Percentiles rank a stretch among this genome's conserved stretches.
Evolutionary conservation across 2,888 invertebrate species (phyloP).

Genomic region (Petrolisthes manimaculis): DNA sequence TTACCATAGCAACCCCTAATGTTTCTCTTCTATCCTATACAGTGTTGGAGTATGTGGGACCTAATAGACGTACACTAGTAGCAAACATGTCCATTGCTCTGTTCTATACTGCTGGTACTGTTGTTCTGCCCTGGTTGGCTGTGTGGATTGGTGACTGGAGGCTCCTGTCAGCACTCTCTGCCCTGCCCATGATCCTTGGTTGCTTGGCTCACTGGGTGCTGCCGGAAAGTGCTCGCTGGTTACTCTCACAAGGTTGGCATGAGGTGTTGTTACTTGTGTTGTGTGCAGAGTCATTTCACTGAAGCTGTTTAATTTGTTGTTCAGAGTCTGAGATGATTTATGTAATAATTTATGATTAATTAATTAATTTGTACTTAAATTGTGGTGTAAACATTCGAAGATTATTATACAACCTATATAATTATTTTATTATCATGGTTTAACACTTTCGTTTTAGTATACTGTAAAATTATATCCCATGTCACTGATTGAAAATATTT

Average conservation of each 20-base stretch:
- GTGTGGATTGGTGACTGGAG: conserved; percentile 86
- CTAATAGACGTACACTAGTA: conserved; percentile 79
- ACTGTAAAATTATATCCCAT: too few species aligned
- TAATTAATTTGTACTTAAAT: too few species aligned
- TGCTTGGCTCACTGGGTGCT: conserved; percentile 46
- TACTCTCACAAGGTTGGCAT: conserved; percentile 62
- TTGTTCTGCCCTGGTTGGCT: conserved; percentile 83
- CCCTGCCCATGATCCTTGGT: conserved; percentile 79
- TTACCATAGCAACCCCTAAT: background rate
- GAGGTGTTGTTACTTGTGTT: background rate
- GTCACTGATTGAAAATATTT: too few species aligned
- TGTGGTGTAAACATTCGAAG: too few species aligned
- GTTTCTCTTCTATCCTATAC: conserved; percentile 67
- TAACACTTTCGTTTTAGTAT: too few species aligned
- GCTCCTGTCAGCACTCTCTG: conserved; percentile 81
- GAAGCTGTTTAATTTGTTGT: background rate
- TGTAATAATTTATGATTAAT: too few species aligned
- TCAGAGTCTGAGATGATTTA: background rate
- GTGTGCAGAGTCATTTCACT: conserved; percentile 82
- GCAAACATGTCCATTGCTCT: conserved; percentile 84
- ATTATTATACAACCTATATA: too few species aligned
- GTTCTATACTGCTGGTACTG: conserved; percentile 85
- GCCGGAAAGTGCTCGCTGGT: conserved; percentile 72
- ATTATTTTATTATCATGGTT: too few species aligned
- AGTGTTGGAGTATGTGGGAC: conserved; percentile 88